phyloP scores from a whole-genome alignment of 2,113 vertebrate species.

The Trichechus manatus region DNA sequence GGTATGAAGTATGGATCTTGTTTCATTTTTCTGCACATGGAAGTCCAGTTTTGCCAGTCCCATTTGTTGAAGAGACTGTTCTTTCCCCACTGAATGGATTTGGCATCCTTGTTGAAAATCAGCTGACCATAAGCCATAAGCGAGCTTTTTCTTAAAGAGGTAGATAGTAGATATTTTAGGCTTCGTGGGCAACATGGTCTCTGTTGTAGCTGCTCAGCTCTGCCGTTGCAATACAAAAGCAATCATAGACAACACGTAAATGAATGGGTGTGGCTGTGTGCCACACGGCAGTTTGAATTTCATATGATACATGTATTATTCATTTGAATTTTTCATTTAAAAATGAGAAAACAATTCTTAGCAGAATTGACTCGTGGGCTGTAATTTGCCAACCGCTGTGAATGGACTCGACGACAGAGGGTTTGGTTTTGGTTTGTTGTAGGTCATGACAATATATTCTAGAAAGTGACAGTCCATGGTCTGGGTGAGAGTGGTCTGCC shows the following conservation, averaged over 20 bases:
- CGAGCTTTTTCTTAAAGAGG: not conserved
- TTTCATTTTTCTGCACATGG: not conserved
- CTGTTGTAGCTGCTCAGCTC: fast-evolving
- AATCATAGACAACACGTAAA: fast-evolving
- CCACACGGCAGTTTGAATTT: not conserved
- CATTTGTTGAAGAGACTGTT: not conserved
- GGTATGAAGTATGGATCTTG: not conserved
- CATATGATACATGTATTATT: not conserved
- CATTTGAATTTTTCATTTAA: not conserved
- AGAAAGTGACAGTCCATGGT: not conserved
- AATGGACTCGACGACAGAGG: too few relatives aligned
- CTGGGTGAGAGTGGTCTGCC: not conserved
- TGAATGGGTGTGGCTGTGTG: fast-evolving
- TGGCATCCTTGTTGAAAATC: not conserved
- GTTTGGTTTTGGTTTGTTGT: too few relatives aligned
- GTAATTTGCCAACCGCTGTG: fast-evolving
- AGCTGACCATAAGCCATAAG: not conserved
- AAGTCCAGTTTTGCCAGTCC: not conserved
- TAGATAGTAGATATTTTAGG: not conserved
- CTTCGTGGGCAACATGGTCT: not conserved
- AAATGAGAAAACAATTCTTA: not conserved
- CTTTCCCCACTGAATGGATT: not conserved
- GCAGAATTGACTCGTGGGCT: not conserved
- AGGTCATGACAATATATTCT: not conserved
- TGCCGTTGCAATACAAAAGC: fast-evolving